These are phyloP conservation scores for Pelecanus crispus DNA, from an alignment of 2,113 vertebrate species.

Conservation along the genomic window DNA sequence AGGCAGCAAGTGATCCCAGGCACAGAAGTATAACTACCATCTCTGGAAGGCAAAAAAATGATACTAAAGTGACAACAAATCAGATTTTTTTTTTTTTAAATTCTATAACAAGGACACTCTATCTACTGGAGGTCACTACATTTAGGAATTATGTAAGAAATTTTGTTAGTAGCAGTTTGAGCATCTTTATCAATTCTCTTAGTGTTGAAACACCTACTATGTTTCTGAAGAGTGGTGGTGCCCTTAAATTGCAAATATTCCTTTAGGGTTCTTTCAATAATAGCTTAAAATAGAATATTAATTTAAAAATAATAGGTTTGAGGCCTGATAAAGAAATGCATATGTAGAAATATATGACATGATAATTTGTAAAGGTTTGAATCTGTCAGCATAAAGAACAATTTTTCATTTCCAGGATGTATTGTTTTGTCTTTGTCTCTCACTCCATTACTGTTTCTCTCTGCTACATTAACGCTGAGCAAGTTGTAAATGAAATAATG, in stretches of 20 bases:
- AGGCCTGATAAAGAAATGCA: not conserved
- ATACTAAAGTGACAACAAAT: not conserved
- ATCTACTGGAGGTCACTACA: not conserved
- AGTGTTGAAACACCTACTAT: not conserved
- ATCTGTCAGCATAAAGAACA: conserved; percentile 1
- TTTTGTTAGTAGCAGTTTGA: not conserved
- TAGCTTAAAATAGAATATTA: not conserved
- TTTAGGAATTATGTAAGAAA: not conserved
- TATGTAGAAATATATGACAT: not conserved
- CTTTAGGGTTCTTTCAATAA: not conserved
- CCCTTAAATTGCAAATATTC: not conserved
- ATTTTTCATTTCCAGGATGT: conserved; percentile 23
- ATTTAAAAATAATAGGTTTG: not conserved
- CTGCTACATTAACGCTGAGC: conserved; percentile 4
- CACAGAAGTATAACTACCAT: not conserved
- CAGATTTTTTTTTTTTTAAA: not conserved
- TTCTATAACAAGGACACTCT: not conserved
- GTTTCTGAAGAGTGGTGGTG: not conserved
- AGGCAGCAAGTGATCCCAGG: not conserved
- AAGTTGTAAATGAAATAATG: conserved; percentile 22
- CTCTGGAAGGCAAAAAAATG: not conserved
- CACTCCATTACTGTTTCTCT: not conserved
- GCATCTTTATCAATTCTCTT: not conserved
- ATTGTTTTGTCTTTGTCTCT: conserved; percentile 3
- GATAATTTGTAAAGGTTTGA: not conserved